Conservation (phyloP, 2,888 invertebrate species). For the Pammene aurita region DNA sequence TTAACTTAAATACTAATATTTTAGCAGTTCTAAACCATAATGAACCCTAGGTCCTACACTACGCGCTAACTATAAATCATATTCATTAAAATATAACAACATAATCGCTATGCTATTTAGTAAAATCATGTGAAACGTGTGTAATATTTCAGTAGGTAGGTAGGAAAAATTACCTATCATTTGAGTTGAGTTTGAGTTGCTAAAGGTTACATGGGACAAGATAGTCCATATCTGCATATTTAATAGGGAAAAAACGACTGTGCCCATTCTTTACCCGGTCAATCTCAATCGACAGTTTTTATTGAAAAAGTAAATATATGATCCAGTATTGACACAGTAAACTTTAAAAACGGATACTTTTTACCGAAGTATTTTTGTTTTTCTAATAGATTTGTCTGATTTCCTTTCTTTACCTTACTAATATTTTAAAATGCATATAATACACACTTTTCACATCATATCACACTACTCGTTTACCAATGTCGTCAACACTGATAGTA, state of each 20-base stretch:
- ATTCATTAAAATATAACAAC: not conserved
- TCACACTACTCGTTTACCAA: constrained; percentile 6
- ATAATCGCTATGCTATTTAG: constrained; percentile 10
- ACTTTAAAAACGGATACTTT: too few relatives aligned
- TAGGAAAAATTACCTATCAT: not conserved
- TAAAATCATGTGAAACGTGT: constrained; percentile 27
- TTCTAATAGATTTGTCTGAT: too few relatives aligned
- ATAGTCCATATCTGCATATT: too few relatives aligned
- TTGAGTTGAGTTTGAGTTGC: too few relatives aligned
- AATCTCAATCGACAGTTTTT: too few relatives aligned
- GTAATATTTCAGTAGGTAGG: not conserved
- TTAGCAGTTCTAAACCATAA: not conserved
- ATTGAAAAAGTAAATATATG: too few relatives aligned
- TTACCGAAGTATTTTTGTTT: too few relatives aligned
- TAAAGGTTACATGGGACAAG: too few relatives aligned
- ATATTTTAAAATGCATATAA: not conserved
- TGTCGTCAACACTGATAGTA: constrained; percentile 26
- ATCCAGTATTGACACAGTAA: too few relatives aligned
- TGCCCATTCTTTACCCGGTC: too few relatives aligned
- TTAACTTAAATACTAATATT: not conserved
- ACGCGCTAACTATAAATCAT: not conserved
- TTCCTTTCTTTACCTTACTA: too few relatives aligned
- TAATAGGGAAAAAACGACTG: too few relatives aligned
- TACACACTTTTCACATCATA: constrained; percentile 17
- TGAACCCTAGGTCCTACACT: constrained; percentile 13